Percentiles rank a stretch among this genome's conserved stretches.
These are phyloP conservation scores for Danio choprae DNA, from an alignment of 2,797 vertebrate genomes.

Conservation along the genomic window DNA sequence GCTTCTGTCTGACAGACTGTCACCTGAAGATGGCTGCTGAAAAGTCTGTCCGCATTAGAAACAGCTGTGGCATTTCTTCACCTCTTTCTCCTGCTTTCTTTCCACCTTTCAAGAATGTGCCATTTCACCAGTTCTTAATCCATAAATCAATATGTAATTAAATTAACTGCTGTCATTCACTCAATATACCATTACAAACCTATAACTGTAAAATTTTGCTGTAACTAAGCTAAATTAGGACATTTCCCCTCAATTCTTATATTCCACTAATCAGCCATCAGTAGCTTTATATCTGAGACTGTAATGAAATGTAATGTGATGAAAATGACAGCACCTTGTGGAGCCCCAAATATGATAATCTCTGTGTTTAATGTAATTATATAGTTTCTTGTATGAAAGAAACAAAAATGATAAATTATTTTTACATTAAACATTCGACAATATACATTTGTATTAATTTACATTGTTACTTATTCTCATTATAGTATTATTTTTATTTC, in stretches of 20 bases:
- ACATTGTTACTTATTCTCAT: no score
- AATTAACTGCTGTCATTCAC: conserved; percentile 31
- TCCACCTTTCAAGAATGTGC: conserved; percentile 14
- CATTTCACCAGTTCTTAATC: conserved; percentile 13
- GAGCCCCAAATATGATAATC: no score
- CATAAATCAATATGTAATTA: conserved; percentile 19
- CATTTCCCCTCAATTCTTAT: not conserved
- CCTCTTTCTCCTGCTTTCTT: not conserved
- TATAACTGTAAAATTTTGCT: not conserved
- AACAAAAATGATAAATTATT: no score
- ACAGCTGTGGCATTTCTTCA: not conserved
- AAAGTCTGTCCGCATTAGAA: not conserved
- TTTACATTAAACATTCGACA: no score
- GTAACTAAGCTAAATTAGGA: conserved; percentile 4
- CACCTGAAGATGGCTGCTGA: conserved; percentile 4
- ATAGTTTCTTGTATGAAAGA: no score
- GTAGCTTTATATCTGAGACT: not conserved
- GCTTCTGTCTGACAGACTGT: conserved; percentile 18
- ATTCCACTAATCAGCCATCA: not conserved
- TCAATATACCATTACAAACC: conserved; percentile 22
- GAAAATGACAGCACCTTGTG: not conserved
- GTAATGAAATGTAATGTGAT: conserved; percentile 1
- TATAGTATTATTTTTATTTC: no score
- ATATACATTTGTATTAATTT: no score
- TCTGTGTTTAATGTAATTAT: no score